Evolutionary conservation across 2,113 vertebrate species (phyloP), one percentile per base, ranked within the genome.

Genomic region (Dolichotis patagonum): DNA sequence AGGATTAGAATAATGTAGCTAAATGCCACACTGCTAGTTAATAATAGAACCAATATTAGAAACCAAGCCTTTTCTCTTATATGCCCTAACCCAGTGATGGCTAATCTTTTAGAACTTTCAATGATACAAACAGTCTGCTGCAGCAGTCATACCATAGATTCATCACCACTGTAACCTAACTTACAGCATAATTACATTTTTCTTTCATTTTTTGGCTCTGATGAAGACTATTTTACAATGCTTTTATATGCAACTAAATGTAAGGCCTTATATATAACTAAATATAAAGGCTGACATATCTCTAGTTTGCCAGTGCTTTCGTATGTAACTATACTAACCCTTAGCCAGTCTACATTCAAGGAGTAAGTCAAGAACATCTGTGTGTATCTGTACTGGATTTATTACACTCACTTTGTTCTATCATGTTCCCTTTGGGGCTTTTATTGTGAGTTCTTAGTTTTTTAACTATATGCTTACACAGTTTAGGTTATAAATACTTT

Each of bases 141-240:
- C 16, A 8, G 38, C 69, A 73, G 10, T 7, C 22, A 22, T 41
- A 8, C 69, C 20, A 24, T 22, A 22, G n/a, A 22, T 24, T 73
- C 35, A 41, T 16, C 38, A 24, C n/a, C 20, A 11, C 69, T 73
- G 69, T 38, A 35, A 24, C 67, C 41, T 85, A 91, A 85, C 63
- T 22, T 88, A 81, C 6, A 96, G 52, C 32, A 63, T 73, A 81
- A 85, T 10, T 69, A 13, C 12, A 77, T 77, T 96, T 95, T 88
- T 90, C 65, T 90, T 85, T 84, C 6, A 35, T 75, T 91, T 94
- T 88, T 86, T 91, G 19, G 32, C 43, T 56, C 62, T 56, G 54
- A 69, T 85, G 20, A 62, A 82, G 85, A 83, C 35, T 78, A 62
- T 94, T 81, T 82, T 58, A 81, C 22, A 95, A 83, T 69, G 67